These are phyloP conservation scores for Procambarus clarkii DNA, from an alignment of 1,140 invertebrate genomes.

Conservation along the genomic window DNA sequence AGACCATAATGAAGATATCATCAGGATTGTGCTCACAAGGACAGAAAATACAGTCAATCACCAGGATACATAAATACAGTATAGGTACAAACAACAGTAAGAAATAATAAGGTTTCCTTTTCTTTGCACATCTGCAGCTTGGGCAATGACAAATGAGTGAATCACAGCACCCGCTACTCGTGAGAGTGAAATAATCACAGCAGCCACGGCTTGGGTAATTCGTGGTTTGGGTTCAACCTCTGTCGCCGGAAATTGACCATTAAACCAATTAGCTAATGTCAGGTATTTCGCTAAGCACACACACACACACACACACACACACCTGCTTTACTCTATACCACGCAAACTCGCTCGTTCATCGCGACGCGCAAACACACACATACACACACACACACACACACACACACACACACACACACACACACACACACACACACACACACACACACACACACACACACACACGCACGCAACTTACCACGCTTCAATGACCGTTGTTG, in stretches of 20 bases:
- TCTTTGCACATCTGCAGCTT: too few species aligned
- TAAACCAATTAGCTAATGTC: conserved; percentile 23
- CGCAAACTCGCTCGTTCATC: not conserved
- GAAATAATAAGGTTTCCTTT: too few species aligned
- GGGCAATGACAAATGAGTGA: too few species aligned
- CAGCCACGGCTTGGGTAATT: too few species aligned
- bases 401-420: not conserved
- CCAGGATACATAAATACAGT: too few species aligned
- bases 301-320: not conserved
- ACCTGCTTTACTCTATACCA: not conserved
- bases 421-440: not conserved
- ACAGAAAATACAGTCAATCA: too few species aligned
- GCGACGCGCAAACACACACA: not conserved
- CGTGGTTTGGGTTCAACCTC: not conserved
- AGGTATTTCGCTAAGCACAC: conserved; percentile 15
- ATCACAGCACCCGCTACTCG: too few species aligned
- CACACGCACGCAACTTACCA: not conserved
- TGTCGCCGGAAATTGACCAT: conserved; percentile 5
- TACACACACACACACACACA: not conserved
- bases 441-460: not conserved
- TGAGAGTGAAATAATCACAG: too few species aligned
- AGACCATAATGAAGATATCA: too few species aligned
- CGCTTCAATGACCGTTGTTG: too few species aligned
- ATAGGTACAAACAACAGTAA: too few species aligned
- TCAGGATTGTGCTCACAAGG: too few species aligned